Evolutionary conservation across 2,797 vertebrate genomes (phyloP).

Genomic region (Gallinago solitaria): DNA sequence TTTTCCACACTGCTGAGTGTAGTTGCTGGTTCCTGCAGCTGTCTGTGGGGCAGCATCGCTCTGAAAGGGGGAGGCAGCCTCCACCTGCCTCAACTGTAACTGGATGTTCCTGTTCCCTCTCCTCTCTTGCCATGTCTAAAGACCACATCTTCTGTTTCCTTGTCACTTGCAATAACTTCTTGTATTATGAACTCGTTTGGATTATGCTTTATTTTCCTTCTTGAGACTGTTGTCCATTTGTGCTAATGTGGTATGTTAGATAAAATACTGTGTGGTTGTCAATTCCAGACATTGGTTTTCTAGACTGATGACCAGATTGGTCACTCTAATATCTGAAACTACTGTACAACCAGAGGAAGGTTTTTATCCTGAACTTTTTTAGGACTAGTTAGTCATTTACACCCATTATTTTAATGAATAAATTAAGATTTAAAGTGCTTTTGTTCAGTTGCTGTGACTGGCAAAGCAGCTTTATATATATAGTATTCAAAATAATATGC

Average conservation of each 20-base stretch:
- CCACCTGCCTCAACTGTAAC: rapidly evolving
- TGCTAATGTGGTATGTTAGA: neutral
- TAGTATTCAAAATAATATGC: conserved; percentile 1
- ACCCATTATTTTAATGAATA: neutral
- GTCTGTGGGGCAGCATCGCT: neutral
- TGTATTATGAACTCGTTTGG: neutral
- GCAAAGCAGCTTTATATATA: neutral
- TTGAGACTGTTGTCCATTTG: neutral
- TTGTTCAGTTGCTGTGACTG: neutral
- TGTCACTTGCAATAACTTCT: neutral
- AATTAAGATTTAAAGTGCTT: neutral
- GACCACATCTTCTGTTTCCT: neutral
- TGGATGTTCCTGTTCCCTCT: neutral
- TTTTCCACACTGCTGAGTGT: no score
- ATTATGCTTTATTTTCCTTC: neutral
- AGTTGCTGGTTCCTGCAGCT: neutral
- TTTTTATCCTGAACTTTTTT: neutral
- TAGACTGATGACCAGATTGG: neutral
- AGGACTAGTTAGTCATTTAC: neutral
- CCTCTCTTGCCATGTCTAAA: neutral
- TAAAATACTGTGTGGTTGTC: neutral
- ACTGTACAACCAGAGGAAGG: neutral
- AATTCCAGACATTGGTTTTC: neutral
- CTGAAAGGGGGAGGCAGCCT: neutral
- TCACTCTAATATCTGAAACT: neutral